A percentile compares a stretch with the other conserved stretches of the same genome.
Conservation (phyloP, 2,113 vertebrate genomes). For the Dipodomys spectabilis region DNA sequence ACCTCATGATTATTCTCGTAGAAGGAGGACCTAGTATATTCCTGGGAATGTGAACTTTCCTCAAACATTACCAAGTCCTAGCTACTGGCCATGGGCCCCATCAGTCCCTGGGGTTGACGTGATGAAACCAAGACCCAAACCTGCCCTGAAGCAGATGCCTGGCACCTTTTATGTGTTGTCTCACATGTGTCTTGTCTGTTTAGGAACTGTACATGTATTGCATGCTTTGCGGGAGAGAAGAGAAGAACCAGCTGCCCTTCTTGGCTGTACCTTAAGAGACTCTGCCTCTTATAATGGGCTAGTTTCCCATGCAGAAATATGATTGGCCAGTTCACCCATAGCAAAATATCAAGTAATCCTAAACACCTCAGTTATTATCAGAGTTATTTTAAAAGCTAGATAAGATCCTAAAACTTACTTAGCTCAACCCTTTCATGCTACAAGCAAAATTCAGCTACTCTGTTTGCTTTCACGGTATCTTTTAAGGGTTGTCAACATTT, state of each 20-base stretch:
- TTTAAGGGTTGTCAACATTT: background rate
- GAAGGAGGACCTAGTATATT: constrained; percentile 43
- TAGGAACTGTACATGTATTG: background rate
- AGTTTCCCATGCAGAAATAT: background rate
- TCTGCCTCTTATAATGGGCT: background rate
- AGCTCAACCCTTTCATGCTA: background rate
- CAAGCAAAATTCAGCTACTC: background rate
- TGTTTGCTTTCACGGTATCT: background rate
- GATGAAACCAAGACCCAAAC: background rate
- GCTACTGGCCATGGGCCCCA: background rate
- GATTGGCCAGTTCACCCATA: background rate
- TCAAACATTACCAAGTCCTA: background rate
- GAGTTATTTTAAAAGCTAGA: background rate
- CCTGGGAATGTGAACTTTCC: constrained; percentile 47
- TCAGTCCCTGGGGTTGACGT: background rate
- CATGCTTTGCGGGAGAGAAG: background rate
- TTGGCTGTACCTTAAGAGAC: background rate
- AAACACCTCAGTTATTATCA: background rate
- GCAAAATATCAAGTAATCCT: constrained; percentile 30
- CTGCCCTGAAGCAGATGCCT: background rate
- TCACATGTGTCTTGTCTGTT: background rate
- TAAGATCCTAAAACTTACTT: background rate
- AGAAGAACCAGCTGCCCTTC: background rate
- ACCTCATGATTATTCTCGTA: constrained; percentile 45
- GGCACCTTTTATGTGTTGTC: background rate